These are phyloP conservation scores for Amia ocellicauda DNA, from an alignment of 2,113 vertebrate genomes.

Conservation along the genomic window DNA sequence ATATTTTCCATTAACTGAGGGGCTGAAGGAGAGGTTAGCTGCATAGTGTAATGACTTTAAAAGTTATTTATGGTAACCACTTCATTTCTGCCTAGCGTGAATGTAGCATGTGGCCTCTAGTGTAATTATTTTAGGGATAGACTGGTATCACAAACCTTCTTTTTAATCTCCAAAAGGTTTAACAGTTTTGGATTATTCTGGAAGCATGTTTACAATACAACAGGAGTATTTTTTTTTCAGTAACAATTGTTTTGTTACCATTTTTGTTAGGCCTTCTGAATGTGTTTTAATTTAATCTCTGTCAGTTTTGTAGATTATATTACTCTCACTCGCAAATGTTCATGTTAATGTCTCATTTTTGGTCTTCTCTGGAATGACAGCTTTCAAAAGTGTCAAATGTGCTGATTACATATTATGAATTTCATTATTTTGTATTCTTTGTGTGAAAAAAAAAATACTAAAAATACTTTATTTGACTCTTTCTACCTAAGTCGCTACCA, in stretches of 20 bases:
- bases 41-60: neutral
- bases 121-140: neutral
- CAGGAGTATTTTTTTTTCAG: neutral
- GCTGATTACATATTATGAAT: no score
- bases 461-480: no score
- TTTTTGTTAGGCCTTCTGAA: slow-evolving; percentile 10
- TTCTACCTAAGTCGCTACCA: no score
- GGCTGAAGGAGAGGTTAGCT: slow-evolving; percentile 6
- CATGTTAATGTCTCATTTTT: slow-evolving; percentile 13
- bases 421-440: no score
- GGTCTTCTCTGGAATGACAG: no score
- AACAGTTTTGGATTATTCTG: neutral
- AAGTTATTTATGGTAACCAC: neutral
- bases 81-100: slow-evolving; percentile 13
- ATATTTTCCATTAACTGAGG: neutral
- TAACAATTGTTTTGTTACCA: neutral
- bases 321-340: slow-evolving; percentile 19
- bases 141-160: neutral
- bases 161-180: neutral
- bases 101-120: slow-evolving; percentile 35
- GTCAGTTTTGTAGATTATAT: slow-evolving; percentile 12
- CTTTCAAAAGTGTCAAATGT: no score
- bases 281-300: slow-evolving; percentile 7
- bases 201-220: slow-evolving; percentile 5
- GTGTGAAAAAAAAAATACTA: no score